Evolutionary conservation across 2,113 vertebrate species (phyloP), one percentile per base, ranked within the genome.

Genomic region (Puma concolor): DNA sequence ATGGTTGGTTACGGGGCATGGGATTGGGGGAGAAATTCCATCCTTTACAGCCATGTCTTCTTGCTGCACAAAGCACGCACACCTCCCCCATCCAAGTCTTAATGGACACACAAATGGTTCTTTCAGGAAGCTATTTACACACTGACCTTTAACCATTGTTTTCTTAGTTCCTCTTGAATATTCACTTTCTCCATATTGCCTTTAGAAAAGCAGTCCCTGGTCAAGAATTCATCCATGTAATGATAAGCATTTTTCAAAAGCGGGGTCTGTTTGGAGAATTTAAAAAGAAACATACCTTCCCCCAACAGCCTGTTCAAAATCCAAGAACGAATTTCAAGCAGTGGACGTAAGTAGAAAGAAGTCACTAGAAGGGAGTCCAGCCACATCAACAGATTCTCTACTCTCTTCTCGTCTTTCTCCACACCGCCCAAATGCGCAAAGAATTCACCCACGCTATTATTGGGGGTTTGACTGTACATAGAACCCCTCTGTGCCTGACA

Each of bases 121-220:
- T 85, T 93, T 81, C 83, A 82, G 63, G 67, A 94, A 80, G 94
- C 74, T 94, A 94, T 69, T 96, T 96, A 92, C 67, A 96, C 52
- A n/a, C 31, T 57, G 95, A 94, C 91, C 93, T 80, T 93, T 84
- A 38, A 90, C 57, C 69, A 38, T 67, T 31, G 44, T 52, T 82
- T 92, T 72, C 77, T 15, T 33, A 69, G 57, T 83, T 95, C 66
- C 69, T 57, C 76, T 69, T 79, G 82, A 94, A 80, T 91, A 86
- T 94, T 93, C 67, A 17, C 79, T 80, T 95, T 38, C 64, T 67
- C 48, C 44, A 11, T 38, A 48, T 19, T 92, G 17, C 76, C 88
- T 92, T 95, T 74, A 95, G 89, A 81, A 97, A 90, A 93, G 41
- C 54, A 76, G 79, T 71, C 79, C 67, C 79, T 52, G 27, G 48